A percentile compares a stretch with the other conserved stretches of the same genome.
Conservation (phyloP, 2,113 vertebrate genomes). For the Dasyornis broadbenti region DNA sequence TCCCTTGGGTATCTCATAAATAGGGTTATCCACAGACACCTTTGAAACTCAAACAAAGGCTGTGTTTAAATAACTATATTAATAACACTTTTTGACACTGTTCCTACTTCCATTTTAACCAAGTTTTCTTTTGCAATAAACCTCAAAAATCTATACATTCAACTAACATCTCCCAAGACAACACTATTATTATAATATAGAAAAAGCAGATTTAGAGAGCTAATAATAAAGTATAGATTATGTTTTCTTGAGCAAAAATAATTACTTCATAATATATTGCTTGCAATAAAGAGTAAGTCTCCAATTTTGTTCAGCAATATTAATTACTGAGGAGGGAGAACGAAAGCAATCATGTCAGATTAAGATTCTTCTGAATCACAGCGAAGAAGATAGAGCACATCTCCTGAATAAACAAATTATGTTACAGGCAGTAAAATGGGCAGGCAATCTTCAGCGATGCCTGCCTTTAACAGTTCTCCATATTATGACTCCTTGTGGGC, state of each 20-base stretch:
- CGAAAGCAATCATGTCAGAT: conserved; percentile 41
- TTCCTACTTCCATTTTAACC: background rate
- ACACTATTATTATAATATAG: background rate
- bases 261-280: conserved; percentile 47
- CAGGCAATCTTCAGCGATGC: conserved; percentile 3
- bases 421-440: background rate
- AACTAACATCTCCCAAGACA: background rate
- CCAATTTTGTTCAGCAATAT: conserved; percentile 44
- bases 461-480: background rate
- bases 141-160: background rate
- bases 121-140: background rate
- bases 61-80: background rate
- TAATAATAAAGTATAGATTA: background rate
- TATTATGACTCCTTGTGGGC: conserved; percentile 28
- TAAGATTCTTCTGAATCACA: conserved; percentile 48
- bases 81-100: background rate
- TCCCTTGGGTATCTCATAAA: background rate
- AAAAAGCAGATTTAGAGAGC: background rate
- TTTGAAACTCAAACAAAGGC: background rate
- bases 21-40: background rate
- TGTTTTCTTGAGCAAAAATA: conserved; percentile 13
- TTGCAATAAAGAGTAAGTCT: conserved; percentile 43
- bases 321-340: conserved; percentile 51
- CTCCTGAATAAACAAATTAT: conserved; percentile 41
- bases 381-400: background rate